Conservation (phyloP, 1,140 invertebrate species). For the Triops longicaudatus region DNA sequence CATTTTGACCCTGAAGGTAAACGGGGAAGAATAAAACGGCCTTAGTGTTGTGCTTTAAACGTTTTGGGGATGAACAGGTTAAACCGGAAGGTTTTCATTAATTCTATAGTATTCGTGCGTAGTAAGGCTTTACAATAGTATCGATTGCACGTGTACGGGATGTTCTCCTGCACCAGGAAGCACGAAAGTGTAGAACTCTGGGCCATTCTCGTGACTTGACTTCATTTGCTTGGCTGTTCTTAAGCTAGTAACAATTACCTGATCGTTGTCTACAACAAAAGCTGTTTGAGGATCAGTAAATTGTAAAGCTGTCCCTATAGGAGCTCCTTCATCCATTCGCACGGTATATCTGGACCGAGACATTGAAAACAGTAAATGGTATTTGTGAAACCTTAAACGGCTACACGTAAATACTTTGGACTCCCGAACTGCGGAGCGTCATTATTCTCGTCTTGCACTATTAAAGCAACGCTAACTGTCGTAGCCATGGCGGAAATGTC, state of each 20-base stretch:
- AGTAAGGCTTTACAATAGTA: constrained; percentile 9
- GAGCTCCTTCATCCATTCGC: constrained; percentile 69
- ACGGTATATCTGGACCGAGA: constrained; percentile 54
- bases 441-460: constrained; percentile 34
- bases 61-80: constrained; percentile 18
- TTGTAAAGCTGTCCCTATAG: constrained; percentile 61
- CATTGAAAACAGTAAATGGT: background rate
- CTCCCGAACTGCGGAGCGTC: constrained; percentile 34
- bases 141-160: constrained; percentile 12
- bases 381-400: background rate
- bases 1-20: constrained; percentile 55
- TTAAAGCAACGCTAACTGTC: constrained; percentile 34
- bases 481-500: constrained; percentile 37
- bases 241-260: constrained; percentile 39
- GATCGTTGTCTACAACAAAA: constrained; percentile 61
- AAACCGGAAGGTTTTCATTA: constrained; percentile 19
- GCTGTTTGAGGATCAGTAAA: constrained; percentile 60
- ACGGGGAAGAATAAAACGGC: background rate
- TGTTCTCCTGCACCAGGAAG: background rate
- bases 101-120: background rate
- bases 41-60: background rate
- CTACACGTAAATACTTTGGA: constrained; percentile 27
- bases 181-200: background rate
- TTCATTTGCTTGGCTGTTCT: constrained; percentile 2
- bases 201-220: constrained; percentile 17